Conservation (phyloP, 2,888 invertebrate species). For the Epirrita christyi region DNA sequence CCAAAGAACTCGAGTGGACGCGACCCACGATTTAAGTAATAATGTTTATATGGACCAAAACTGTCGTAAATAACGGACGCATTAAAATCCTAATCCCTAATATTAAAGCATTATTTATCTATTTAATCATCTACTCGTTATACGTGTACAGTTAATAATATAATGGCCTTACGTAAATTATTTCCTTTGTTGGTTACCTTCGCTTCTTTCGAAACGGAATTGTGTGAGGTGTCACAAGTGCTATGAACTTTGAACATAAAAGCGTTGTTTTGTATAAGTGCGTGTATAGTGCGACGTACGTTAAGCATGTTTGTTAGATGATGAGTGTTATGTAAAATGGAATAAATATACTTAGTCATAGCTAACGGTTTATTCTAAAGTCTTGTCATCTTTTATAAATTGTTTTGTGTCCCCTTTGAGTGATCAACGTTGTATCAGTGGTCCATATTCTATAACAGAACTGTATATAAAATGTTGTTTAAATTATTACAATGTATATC, state of each 20-base stretch:
- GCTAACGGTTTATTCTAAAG: conserved; percentile 60
- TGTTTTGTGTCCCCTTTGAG: conserved; percentile 65
- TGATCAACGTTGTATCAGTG: conserved; percentile 63
- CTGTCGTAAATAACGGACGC: conserved; percentile 80
- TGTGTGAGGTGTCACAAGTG: conserved; percentile 52
- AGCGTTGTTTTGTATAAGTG: conserved; percentile 57
- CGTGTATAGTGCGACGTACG: conserved; percentile 67
- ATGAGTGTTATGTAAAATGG: conserved; percentile 73
- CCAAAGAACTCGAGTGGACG: conserved; percentile 58
- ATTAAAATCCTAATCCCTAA: conserved; percentile 79
- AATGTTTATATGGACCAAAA: conserved; percentile 84
- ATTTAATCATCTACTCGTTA: conserved; percentile 82
- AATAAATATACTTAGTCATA: conserved; percentile 57
- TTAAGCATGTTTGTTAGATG: conserved; percentile 70
- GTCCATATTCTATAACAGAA: conserved; percentile 50
- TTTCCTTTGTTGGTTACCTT: conserved; percentile 71
- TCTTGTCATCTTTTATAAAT: conserved; percentile 64
- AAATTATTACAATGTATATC: conserved; percentile 59
- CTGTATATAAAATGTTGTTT: conserved; percentile 58
- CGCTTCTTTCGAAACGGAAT: conserved; percentile 71
- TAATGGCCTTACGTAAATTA: conserved; percentile 84
- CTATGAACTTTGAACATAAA: conserved; percentile 56
- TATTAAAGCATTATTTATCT: conserved; percentile 80
- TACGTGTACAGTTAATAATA: conserved; percentile 78
- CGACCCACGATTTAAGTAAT: conserved; percentile 75